Conservation (phyloP, 2,888 invertebrate genomes). For the Brenthis daphne region DNA sequence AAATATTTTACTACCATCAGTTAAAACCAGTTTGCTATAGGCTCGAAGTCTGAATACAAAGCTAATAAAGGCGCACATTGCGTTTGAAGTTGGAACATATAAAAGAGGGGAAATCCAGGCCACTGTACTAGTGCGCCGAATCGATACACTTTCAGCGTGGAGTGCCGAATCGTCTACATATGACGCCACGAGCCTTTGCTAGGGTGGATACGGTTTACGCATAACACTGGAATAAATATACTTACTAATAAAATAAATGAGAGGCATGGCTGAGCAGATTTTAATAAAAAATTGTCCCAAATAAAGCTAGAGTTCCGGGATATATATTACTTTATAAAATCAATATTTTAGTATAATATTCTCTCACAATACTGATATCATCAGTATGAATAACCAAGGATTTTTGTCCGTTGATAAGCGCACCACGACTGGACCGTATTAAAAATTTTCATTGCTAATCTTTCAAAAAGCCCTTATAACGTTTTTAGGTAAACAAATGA, state of each 20-base stretch:
- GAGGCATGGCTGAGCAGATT: not conserved
- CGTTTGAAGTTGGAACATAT: conserved; percentile 17
- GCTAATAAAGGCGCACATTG: conserved; percentile 23
- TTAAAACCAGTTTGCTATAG: not conserved
- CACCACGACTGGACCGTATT: no score
- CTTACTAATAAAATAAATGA: no score
- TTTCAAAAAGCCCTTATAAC: no score
- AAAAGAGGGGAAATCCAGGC: conserved; percentile 31
- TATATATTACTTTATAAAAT: no score
- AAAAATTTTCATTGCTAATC: no score
- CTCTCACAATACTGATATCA: no score
- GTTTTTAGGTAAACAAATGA: no score
- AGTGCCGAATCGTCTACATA: conserved; percentile 38
- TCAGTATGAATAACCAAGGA: no score
- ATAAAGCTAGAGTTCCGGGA: no score
- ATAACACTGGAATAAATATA: not conserved
- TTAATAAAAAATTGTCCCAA: no score
- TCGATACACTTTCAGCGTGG: conserved; percentile 36
- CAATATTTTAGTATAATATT: no score
- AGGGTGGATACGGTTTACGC: conserved; percentile 20
- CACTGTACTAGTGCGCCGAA: conserved; percentile 36
- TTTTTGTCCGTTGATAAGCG: no score
- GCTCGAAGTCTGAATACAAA: conserved; percentile 16
- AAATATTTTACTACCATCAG: not conserved
- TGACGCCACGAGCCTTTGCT: conserved; percentile 30